A percentile compares a stretch with the other conserved stretches of the same genome.
phyloP scores from a whole-genome alignment of 2,888 invertebrate species.

The Myopa tessellatipennis region DNA sequence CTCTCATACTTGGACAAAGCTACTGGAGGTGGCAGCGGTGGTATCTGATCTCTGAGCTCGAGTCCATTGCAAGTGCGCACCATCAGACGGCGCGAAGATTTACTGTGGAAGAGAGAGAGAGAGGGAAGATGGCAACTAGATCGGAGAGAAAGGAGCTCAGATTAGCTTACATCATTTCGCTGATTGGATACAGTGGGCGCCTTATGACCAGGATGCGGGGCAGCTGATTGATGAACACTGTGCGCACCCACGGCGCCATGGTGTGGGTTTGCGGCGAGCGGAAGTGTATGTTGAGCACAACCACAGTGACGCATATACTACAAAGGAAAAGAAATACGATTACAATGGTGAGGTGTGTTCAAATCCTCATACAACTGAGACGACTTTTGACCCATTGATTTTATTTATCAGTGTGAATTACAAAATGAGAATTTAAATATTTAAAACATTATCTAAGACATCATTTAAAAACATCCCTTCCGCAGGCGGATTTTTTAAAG shows the following conservation, averaged over 20 bases:
- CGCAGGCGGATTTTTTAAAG: too few species aligned
- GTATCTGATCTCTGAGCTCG: constrained; percentile 75
- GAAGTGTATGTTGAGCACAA: constrained; percentile 97
- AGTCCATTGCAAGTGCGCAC: constrained; percentile 83
- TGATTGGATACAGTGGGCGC: constrained; percentile 75
- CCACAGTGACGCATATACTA: constrained; percentile 94
- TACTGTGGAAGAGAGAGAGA: constrained; percentile 51
- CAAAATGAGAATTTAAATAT: too few species aligned
- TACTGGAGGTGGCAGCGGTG: constrained; percentile 72
- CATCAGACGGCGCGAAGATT: constrained; percentile 74
- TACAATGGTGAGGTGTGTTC: neutral
- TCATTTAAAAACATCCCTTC: too few species aligned
- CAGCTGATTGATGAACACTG: constrained; percentile 95
- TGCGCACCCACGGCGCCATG: constrained; percentile 97
- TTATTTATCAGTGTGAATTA: too few species aligned
- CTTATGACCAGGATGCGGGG: constrained; percentile 94
- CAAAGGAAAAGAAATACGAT: neutral
- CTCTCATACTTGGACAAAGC: constrained; percentile 68
- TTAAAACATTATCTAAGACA: too few species aligned
- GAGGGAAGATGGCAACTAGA: neutral
- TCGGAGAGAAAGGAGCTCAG: neutral
- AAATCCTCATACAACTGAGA: too few species aligned
- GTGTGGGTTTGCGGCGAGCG: constrained; percentile 97
- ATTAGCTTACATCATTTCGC: constrained; percentile 67
- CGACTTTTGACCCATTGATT: too few species aligned